Conservation (phyloP, 2,888 invertebrate genomes). For the Drosophila neonasuta region DNA sequence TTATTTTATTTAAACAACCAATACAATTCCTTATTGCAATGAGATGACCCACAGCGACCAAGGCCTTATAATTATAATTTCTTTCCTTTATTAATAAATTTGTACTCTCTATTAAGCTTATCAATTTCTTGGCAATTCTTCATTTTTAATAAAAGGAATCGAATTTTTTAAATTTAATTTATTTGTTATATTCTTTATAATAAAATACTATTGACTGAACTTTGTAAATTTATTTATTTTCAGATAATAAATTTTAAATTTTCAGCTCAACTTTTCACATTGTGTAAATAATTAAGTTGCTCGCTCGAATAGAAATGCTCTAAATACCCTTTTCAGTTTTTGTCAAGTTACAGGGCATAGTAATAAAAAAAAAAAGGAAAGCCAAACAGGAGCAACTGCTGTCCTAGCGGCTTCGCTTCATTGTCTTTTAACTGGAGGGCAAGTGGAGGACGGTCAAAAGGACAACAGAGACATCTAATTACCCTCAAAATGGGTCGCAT, state of each 20-base stretch:
- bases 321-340: background rate
- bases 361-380: conserved; percentile 12
- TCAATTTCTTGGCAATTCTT: no score
- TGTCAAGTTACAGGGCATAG: conserved; percentile 11
- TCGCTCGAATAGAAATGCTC: background rate
- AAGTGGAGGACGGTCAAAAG: conserved; percentile 24
- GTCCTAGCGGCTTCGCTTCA: conserved; percentile 24
- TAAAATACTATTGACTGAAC: no score
- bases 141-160: no score
- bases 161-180: no score
- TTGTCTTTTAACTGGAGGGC: conserved; percentile 47
- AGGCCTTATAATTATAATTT: no score
- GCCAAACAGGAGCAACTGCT: conserved; percentile 7
- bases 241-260: background rate
- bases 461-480: conserved; percentile 60
- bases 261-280: background rate
- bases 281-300: background rate
- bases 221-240: no score
- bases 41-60: no score
- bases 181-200: no score
- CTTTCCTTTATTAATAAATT: no score
- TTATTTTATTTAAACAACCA: no score
- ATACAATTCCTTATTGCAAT: no score
- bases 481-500: conserved; percentile 40
- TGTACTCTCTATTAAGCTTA: no score